phyloP scores from a whole-genome alignment of 1,140 invertebrate species.

The Penaeus chinensis region DNA sequence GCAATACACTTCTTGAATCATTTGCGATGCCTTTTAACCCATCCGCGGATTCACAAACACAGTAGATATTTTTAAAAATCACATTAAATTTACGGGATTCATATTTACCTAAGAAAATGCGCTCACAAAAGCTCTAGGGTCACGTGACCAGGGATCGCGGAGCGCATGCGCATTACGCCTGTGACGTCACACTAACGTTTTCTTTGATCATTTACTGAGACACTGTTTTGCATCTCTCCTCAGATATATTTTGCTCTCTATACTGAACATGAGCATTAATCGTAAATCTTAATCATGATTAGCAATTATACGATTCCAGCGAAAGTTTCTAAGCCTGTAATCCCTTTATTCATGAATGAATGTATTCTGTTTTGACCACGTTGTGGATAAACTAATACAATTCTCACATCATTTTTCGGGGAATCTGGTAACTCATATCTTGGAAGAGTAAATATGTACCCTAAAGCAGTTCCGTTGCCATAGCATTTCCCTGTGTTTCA shows the following conservation, averaged over 20 bases:
- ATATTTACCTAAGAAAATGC: slow-evolving; percentile 62
- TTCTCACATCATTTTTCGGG: no score
- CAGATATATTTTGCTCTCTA: no score
- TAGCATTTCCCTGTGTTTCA: not conserved
- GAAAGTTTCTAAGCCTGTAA: no score
- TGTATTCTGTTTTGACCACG: no score
- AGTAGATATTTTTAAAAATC: slow-evolving; percentile 22
- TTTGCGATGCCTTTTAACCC: slow-evolving; percentile 8
- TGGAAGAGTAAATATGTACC: not conserved
- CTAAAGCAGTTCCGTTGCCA: not conserved
- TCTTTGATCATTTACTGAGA: slow-evolving; percentile 41
- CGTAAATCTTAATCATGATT: no score
- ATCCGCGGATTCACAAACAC: not conserved
- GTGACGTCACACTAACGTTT: slow-evolving; percentile 59
- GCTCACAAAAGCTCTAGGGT: slow-evolving; percentile 62
- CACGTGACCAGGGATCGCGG: slow-evolving; percentile 53
- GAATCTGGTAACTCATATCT: no score
- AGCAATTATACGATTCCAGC: no score
- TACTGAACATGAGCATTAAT: no score
- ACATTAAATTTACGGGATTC: slow-evolving; percentile 39
- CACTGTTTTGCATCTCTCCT: not conserved
- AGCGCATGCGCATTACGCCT: slow-evolving; percentile 46
- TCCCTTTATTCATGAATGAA: no score
- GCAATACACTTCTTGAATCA: not conserved
- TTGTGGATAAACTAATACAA: no score